Percentiles rank a stretch among this genome's conserved stretches.
Conservation (phyloP, 2,888 invertebrate genomes). For the Pogonocherus hispidulus region DNA sequence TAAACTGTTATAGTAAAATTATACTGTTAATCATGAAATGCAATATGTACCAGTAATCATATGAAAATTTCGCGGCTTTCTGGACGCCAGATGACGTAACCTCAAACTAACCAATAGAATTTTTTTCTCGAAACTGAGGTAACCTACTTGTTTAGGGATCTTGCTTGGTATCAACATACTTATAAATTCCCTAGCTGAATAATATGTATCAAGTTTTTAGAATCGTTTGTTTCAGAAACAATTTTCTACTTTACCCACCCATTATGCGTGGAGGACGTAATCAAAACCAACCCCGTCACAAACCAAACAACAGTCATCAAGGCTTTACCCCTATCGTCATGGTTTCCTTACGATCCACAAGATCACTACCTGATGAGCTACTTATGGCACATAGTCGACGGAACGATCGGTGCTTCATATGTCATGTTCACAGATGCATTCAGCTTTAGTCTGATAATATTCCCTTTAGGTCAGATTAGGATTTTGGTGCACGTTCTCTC, state of each 20-base stretch:
- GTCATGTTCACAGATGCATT: constrained; percentile 43
- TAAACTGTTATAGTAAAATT: too few relatives aligned
- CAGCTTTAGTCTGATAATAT: constrained; percentile 45
- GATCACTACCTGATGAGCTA: constrained; percentile 42
- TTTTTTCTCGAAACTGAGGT: too few relatives aligned
- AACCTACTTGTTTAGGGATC: too few relatives aligned
- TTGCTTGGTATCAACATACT: too few relatives aligned
- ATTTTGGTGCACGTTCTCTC: constrained; percentile 39
- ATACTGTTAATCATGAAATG: too few relatives aligned
- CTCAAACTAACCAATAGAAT: too few relatives aligned
- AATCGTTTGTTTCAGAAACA: constrained; percentile 36
- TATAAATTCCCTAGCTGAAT: too few relatives aligned
- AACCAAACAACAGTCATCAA: constrained; percentile 41
- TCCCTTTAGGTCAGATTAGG: constrained; percentile 40
- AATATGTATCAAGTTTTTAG: too few relatives aligned
- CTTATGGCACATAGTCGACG: constrained; percentile 42
- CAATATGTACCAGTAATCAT: too few relatives aligned
- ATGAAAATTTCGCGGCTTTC: too few relatives aligned
- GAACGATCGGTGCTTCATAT: constrained; percentile 37
- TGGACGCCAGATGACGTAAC: too few relatives aligned
- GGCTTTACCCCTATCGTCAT: constrained; percentile 42
- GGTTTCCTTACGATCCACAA: constrained; percentile 45
- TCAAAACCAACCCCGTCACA: constrained; percentile 6
- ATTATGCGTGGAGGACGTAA: constrained; percentile 35
- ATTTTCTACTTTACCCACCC: constrained; percentile 46